Percentiles rank a stretch among this genome's conserved stretches.
These are phyloP conservation scores for Epsilonema sp. DNA, from an alignment of 2,888 invertebrate species.

Conservation along the genomic window DNA sequence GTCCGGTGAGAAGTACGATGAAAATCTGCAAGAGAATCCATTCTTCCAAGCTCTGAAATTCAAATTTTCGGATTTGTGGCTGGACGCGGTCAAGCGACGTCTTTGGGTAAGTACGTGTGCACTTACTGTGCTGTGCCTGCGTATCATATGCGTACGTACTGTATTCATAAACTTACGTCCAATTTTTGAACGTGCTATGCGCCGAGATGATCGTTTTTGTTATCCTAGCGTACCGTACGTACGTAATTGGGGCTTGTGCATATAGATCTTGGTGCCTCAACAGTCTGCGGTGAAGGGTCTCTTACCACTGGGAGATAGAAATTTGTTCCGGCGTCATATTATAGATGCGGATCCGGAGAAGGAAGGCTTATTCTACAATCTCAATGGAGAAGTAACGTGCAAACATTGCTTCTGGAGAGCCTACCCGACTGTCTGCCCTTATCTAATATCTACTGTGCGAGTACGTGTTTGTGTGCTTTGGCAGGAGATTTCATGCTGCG, in stretches of 20 bases:
- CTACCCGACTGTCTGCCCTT: no score
- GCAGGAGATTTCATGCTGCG: not conserved
- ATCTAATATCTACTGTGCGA: not conserved
- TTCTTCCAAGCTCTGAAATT: not conserved
- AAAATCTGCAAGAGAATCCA: not conserved
- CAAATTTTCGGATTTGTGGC: no score
- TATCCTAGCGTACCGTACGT: no score
- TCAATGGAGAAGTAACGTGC: not conserved
- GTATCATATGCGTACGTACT: no score
- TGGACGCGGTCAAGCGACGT: no score
- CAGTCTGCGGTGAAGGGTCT: not conserved
- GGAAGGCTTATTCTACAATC: not conserved
- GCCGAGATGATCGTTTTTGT: no score
- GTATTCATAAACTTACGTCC: no score
- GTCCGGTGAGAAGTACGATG: not conserved
- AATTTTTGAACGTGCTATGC: no score
- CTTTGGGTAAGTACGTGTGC: no score
- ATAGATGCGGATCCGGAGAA: conserved; percentile 1
- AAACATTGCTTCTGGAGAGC: no score
- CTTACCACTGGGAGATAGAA: not conserved
- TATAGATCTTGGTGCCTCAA: not conserved
- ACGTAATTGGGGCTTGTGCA: no score
- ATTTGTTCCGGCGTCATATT: not conserved
- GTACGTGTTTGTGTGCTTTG: not conserved
- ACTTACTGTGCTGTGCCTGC: no score